phyloP scores from a whole-genome alignment of 2,888 invertebrate genomes.

The Autographa pulchrina region DNA sequence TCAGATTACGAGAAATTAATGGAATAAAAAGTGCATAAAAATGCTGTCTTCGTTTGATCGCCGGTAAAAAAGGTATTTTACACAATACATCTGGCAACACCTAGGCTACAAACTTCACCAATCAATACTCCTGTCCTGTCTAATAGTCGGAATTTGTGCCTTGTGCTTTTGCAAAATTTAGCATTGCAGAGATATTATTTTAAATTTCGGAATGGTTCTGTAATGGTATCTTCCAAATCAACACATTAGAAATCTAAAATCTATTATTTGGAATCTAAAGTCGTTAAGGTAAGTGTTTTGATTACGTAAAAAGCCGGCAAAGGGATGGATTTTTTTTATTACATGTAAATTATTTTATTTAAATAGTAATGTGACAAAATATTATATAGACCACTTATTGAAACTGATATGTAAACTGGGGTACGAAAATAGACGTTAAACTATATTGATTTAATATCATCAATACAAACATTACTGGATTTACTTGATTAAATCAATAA shows the following conservation, averaged over 20 bases:
- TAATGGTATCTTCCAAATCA: not conserved
- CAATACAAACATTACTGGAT: conserved; percentile 1
- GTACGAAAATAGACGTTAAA: too few relatives aligned
- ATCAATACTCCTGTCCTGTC: not conserved
- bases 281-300: conserved; percentile 39
- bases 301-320: conserved; percentile 49
- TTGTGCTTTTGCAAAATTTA: not conserved
- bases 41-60: too few relatives aligned
- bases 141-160: not conserved
- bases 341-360: not conserved
- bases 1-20: too few relatives aligned
- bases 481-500: not conserved
- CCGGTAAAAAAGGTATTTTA: too few relatives aligned
- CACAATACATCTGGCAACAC: not conserved
- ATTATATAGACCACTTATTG: not conserved
- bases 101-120: not conserved
- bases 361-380: not conserved
- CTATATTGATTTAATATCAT: not conserved
- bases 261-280: not conserved
- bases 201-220: not conserved
- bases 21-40: too few relatives aligned
- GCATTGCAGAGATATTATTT: not conserved
- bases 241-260: not conserved
- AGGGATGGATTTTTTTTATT: not conserved
- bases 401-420: not conserved